Evolutionary conservation across 2,797 vertebrate species (phyloP).

Genomic region (Lepus oiostolus): DNA sequence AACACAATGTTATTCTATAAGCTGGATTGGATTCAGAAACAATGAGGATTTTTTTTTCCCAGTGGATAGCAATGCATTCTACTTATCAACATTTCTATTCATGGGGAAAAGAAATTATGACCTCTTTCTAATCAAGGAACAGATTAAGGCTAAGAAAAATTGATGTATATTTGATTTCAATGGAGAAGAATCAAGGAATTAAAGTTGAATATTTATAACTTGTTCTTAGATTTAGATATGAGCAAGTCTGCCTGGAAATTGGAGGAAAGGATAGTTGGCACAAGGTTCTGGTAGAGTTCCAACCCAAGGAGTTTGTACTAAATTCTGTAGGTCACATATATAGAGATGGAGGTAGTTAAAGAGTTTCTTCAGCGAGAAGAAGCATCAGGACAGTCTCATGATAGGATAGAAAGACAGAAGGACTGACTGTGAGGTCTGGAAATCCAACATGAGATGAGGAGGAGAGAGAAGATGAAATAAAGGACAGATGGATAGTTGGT

Average conservation of each 20-base stretch:
- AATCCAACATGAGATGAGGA: background rate
- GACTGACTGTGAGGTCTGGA: background rate
- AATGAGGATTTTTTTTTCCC: background rate
- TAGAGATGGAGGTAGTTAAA: background rate
- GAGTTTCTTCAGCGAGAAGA: background rate
- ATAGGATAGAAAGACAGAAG: background rate
- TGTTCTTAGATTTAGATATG: background rate
- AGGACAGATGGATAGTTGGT: background rate
- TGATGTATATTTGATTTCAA: conserved; percentile 26
- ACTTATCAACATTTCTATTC: conserved; percentile 38
- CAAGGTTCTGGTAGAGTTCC: background rate
- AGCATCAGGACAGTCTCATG: background rate
- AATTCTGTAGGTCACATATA: background rate
- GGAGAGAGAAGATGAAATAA: background rate
- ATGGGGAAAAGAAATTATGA: conserved; percentile 19
- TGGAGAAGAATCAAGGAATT: conserved; percentile 19
- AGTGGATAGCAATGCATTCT: background rate
- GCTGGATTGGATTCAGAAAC: conserved; percentile 43
- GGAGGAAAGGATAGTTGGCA: background rate
- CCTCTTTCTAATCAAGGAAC: background rate
- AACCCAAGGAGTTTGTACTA: background rate
- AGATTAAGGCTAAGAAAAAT: conserved; percentile 36
- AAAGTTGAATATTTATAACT: background rate
- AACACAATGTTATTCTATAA: background rate
- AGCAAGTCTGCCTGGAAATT: background rate